Conservation (phyloP, 2,797 vertebrate genomes). For the Alectoris magna region DNA sequence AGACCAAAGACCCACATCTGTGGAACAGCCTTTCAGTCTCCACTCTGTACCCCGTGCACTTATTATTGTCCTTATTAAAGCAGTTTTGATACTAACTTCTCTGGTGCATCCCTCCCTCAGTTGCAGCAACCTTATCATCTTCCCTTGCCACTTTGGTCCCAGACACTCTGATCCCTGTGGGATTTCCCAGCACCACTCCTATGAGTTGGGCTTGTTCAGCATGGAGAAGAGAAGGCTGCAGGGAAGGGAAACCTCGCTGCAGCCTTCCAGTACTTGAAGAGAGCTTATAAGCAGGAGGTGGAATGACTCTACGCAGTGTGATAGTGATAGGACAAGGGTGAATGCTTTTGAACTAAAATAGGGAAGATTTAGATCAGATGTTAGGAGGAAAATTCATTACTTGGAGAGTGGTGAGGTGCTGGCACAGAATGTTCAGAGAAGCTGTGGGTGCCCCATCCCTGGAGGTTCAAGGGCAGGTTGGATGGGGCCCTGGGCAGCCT, state of each 20-base stretch:
- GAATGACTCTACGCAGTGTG: neutral
- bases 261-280: no score
- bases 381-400: neutral
- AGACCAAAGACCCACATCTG: conserved; percentile 6
- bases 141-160: neutral
- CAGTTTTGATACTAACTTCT: conserved; percentile 66
- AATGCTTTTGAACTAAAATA: neutral
- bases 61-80: conserved; percentile 69
- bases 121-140: neutral
- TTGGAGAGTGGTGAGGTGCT: no score
- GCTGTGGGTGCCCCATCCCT: neutral
- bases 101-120: neutral
- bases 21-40: conserved; percentile 31
- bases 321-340: neutral
- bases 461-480: neutral
- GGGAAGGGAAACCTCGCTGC: no score
- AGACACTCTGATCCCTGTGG: neutral
- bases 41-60: conserved; percentile 63
- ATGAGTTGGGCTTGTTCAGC: no score
- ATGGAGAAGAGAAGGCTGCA: no score
- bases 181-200: neutral
- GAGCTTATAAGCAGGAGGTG: neutral
- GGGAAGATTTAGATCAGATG: neutral
- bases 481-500: neutral
- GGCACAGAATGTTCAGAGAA: neutral